Base-by-base conservation (phyloP, 1,140 invertebrate species). In the Drosophila tani region DNA sequence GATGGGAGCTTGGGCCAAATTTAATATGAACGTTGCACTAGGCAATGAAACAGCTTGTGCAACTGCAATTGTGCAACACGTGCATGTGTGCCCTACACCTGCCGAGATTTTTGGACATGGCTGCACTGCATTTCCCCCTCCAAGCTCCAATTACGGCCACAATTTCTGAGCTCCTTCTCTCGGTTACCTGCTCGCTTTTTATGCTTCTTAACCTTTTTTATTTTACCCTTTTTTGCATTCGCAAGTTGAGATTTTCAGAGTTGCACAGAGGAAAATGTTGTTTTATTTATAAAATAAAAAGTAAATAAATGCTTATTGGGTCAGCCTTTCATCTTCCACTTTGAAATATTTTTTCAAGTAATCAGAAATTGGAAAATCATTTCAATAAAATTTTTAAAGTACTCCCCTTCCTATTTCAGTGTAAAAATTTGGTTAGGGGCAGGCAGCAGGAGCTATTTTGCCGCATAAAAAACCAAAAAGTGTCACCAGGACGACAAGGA, bases 51-150 rank as follows among this genome's bases (percentile, higher is more conserved):
- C 51, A 71, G 67, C 67, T 73, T 71, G 41, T 63, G 76, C 40
- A 38, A 53, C 56, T 75, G 55, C 70, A 60, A 17, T 14, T 56
- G 45, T 73, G 70, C 70, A 74, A 74, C 70, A 74, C 45, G 68
- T 80, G 69, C 60, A 58, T 50, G 71, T 53, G 68, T 63, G 70
- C 78, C 58, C 35, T n/a, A 57, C 80, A 82, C 74, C 79, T 75
- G 82, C 82, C 58, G 63, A 70, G 83, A 83, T 87, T 88, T 88
- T 82, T 85, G 80, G 80, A 82, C 82, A 73, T 64, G 81, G 35
- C 35, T 70, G 43, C 51, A 35, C 15, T 70, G 66, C 51, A 35
- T 43, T 53, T 55, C 14, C 40, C 47, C 49, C 15, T 38, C 27
- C 38, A 29, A 38, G 35, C 38, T 17, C 62, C 77, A 78, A 47